Evolutionary conservation across 1,140 invertebrate species (phyloP).

Genomic region (Marisa cornuarietis): DNA sequence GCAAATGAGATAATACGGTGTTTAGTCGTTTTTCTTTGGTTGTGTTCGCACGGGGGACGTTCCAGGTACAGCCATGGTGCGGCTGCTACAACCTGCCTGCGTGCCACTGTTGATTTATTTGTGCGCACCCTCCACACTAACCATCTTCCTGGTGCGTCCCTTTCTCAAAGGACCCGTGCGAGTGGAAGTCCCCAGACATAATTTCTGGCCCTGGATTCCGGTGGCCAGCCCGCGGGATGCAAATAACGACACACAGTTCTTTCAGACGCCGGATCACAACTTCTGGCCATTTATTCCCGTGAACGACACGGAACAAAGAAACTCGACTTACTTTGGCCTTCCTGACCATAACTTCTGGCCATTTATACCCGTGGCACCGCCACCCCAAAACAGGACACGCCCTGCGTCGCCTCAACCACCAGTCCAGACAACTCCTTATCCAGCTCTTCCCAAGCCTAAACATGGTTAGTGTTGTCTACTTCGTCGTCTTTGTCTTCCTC

Average conservation of each 20-base stretch:
- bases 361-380: slow-evolving; percentile 26
- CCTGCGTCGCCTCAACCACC: neutral
- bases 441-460: neutral
- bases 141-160: slow-evolving; percentile 28
- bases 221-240: neutral
- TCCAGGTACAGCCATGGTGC: too few species aligned
- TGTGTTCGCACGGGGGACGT: too few species aligned
- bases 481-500: neutral
- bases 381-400: neutral
- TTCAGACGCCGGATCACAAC: slow-evolving; percentile 24
- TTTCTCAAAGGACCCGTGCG: slow-evolving; percentile 19
- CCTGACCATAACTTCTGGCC: slow-evolving; percentile 35
- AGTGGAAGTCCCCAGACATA: slow-evolving; percentile 22
- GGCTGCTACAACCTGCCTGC: too few species aligned
- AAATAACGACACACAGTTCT: slow-evolving; percentile 11
- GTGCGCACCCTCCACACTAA: neutral
- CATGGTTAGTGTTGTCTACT: neutral
- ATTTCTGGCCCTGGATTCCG: slow-evolving; percentile 32
- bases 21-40: too few species aligned
- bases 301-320: neutral
- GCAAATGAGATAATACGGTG: too few species aligned
- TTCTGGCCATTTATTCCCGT: slow-evolving; percentile 32
- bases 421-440: neutral
- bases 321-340: neutral
- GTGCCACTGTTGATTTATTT: too few species aligned